Conservation (phyloP, 1,140 invertebrate genomes). For the Drosophila trapezifrons region DNA sequence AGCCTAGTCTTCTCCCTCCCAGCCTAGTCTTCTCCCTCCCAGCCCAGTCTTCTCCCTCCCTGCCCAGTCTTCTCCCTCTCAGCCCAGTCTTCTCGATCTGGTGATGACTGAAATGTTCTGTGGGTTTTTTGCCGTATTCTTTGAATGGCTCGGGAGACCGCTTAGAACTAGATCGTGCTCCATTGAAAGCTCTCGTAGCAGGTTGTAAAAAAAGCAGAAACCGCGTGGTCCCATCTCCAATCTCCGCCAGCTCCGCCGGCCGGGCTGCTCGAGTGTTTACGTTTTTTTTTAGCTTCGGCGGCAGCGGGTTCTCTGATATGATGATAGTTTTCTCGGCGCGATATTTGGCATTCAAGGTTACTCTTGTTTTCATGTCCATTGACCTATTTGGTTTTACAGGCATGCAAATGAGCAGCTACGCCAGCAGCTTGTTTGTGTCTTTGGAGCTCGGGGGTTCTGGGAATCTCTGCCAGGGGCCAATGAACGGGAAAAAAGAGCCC, state of each 20-base stretch:
- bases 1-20: too few relatives aligned
- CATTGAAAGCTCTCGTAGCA: conserved; percentile 54
- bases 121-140: conserved; percentile 76
- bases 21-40: neutral
- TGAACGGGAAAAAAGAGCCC: neutral
- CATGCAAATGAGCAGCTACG: conserved; percentile 54
- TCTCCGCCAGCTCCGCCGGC: neutral
- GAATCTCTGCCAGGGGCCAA: conserved; percentile 8
- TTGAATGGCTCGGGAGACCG: conserved; percentile 56
- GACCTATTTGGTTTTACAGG: conserved; percentile 70
- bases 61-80: neutral
- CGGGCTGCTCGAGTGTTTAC: conserved; percentile 63
- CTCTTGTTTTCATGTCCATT: conserved; percentile 82
- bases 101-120: conserved; percentile 60
- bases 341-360: conserved; percentile 72
- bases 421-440: conserved; percentile 9
- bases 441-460: neutral
- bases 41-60: neutral
- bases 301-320: neutral
- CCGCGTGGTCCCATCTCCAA: conserved; percentile 46
- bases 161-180: conserved; percentile 40
- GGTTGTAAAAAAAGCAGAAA: conserved; percentile 43
- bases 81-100: too few relatives aligned
- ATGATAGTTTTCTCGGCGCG: conserved; percentile 27
- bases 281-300: conserved; percentile 44